phyloP scores from a whole-genome alignment of 1,140 invertebrate genomes.

The Lordiphosa stackelbergi region DNA sequence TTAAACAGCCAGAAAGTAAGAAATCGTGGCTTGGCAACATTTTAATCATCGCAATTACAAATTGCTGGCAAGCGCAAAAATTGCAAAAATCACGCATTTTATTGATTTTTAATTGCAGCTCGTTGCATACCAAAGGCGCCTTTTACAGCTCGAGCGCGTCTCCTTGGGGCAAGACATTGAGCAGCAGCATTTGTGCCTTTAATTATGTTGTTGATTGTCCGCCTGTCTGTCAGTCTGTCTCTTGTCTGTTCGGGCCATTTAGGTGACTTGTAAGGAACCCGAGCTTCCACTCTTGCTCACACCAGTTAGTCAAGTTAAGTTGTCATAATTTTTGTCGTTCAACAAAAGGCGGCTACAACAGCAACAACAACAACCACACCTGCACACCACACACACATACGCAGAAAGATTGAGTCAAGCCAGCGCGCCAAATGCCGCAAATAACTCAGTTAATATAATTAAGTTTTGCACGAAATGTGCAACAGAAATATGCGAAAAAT shows the following conservation, averaged over 20 bases:
- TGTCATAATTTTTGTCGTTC: constrained; percentile 75
- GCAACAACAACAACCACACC: constrained; percentile 37
- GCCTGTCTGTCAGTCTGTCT: constrained; percentile 21
- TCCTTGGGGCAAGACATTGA: constrained; percentile 13
- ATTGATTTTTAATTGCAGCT: constrained; percentile 75
- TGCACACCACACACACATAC: constrained; percentile 12
- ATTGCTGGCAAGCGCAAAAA: constrained; percentile 66
- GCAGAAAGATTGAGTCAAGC: constrained; percentile 39
- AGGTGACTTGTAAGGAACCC: constrained; percentile 53
- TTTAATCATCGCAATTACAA: constrained; percentile 75
- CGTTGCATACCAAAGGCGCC: constrained; percentile 63
- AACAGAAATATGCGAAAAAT: constrained; percentile 70
- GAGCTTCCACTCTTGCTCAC: constrained; percentile 29
- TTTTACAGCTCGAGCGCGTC: constrained; percentile 11
- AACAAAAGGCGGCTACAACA: constrained; percentile 27
- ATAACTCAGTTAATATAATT: constrained; percentile 76
- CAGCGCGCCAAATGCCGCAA: constrained; percentile 73
- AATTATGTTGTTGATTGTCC: constrained; percentile 72
- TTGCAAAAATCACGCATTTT: constrained; percentile 75
- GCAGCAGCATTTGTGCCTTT: constrained; percentile 57
- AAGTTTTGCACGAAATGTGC: constrained; percentile 75
- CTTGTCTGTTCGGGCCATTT: constrained; percentile 45
- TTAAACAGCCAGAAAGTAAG: constrained; percentile 20
- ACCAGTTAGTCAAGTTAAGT: constrained; percentile 74
- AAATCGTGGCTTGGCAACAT: constrained; percentile 31